A percentile compares a stretch with the other conserved stretches of the same genome.
Conservation (phyloP, 2,113 vertebrate genomes). For the Perognathus longimembris region DNA sequence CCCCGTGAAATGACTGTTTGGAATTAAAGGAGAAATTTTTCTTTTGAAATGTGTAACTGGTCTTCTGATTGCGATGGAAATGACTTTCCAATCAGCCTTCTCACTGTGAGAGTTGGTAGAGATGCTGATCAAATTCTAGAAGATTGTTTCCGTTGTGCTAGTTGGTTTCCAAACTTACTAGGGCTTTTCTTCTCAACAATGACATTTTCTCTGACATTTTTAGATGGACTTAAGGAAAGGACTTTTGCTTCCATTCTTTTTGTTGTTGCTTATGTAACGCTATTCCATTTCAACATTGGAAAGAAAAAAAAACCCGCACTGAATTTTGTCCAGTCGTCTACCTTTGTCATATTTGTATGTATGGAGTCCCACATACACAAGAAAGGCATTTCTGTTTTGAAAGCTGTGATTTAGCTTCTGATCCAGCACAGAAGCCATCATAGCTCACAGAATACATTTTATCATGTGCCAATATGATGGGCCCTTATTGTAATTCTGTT, state of each 20-base stretch:
- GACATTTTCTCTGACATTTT: constrained; percentile 12
- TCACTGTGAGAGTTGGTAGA: background rate
- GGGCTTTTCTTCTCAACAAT: background rate
- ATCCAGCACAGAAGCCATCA: background rate
- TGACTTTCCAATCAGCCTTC: background rate
- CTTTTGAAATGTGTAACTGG: background rate
- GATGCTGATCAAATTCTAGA: background rate
- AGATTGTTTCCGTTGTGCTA: background rate
- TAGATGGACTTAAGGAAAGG: background rate
- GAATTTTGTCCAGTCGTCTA: constrained; percentile 25
- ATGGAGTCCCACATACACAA: background rate
- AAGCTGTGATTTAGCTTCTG: background rate
- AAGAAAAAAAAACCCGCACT: background rate
- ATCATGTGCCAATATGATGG: background rate
- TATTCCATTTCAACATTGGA: background rate
- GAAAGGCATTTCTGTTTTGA: background rate
- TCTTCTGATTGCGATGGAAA: background rate
- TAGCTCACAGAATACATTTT: background rate
- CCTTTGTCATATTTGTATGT: background rate
- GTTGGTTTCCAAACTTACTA: background rate
- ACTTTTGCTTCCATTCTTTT: background rate
- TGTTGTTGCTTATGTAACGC: background rate
- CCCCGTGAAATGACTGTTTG: background rate
- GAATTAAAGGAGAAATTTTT: background rate
- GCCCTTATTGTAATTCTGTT: background rate